These are phyloP conservation scores for Capreolus pygargus DNA, from an alignment of 2,113 vertebrate genomes.

Conservation along the genomic window DNA sequence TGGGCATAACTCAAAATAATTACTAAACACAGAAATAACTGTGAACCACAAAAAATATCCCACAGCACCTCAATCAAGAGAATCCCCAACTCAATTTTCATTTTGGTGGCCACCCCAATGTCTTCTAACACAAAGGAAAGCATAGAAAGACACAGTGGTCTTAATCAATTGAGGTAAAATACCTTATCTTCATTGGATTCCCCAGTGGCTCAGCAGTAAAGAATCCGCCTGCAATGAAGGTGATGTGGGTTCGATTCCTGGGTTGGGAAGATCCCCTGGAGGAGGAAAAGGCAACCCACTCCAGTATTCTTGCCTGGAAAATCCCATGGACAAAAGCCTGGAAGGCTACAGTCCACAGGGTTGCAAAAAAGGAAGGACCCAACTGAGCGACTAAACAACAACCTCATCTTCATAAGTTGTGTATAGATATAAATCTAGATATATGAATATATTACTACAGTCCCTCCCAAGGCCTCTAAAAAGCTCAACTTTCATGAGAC, in stretches of 20 bases:
- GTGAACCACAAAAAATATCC: background rate
- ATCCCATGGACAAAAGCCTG: background rate
- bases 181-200: background rate
- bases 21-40: background rate
- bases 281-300: background rate
- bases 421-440: background rate
- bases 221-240: background rate
- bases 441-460: background rate
- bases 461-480: background rate
- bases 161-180: background rate
- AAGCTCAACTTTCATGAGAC: background rate
- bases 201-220: background rate
- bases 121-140: background rate
- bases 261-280: background rate
- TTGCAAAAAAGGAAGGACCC: background rate
- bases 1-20: background rate
- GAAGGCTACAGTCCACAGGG: background rate
- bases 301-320: background rate
- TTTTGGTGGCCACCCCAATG: background rate
- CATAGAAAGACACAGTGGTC: background rate
- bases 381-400: background rate
- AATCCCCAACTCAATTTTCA: background rate
- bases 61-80: background rate
- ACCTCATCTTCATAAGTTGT: background rate
- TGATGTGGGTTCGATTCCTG: background rate